Percentiles rank a stretch among this genome's conserved stretches.
phyloP scores from a whole-genome alignment of 2,888 invertebrate species.

The Rhagium mordax region DNA sequence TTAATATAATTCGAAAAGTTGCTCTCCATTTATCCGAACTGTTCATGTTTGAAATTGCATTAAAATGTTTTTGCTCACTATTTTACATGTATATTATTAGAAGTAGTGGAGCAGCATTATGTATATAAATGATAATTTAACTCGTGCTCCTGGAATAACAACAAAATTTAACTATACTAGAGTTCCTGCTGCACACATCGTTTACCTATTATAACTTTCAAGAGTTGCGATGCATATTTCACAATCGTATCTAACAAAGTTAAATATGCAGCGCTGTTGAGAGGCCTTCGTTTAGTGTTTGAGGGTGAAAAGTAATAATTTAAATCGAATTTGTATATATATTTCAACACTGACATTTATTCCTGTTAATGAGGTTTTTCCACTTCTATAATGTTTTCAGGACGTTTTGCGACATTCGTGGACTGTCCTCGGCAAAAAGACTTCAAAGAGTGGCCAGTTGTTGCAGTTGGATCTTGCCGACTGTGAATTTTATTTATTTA shows the following conservation, averaged over 20 bases:
- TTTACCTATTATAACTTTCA: not conserved
- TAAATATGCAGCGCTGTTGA: not conserved
- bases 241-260: not conserved
- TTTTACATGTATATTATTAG: not conserved
- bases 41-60: constrained; percentile 5
- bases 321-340: too few relatives aligned
- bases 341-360: too few relatives aligned
- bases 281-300: not conserved
- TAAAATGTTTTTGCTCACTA: constrained; percentile 8
- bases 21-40: constrained; percentile 6
- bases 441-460: too few relatives aligned
- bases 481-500: too few relatives aligned
- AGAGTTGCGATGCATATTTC: not conserved
- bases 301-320: not conserved
- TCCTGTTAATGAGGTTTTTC: too few relatives aligned
- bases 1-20: not conserved
- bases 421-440: too few relatives aligned
- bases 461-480: too few relatives aligned
- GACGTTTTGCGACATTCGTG: too few relatives aligned
- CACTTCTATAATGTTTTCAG: too few relatives aligned
- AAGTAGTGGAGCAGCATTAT: not conserved
- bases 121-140: constrained; percentile 4
- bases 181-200: not conserved
- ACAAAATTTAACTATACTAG: not conserved
- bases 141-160: constrained; percentile 1